These are phyloP conservation scores for Bombylius major DNA, from an alignment of 2,888 invertebrate species.

Conservation along the genomic window DNA sequence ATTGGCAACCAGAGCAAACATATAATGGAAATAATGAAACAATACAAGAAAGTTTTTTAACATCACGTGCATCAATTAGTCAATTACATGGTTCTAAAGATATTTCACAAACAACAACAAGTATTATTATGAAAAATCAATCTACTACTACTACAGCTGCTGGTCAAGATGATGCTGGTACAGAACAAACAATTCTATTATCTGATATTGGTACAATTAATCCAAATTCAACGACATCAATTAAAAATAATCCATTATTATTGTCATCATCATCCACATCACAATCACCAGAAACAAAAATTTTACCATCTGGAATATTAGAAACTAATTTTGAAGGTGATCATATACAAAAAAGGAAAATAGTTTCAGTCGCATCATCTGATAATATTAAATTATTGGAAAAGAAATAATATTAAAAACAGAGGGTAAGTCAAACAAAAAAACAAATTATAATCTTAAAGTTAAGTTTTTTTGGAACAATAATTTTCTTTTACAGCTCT, in stretches of 20 bases:
- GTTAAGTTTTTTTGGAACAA: too few species aligned
- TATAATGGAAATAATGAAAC: slow-evolving; percentile 68
- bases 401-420: too few species aligned
- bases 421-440: too few species aligned
- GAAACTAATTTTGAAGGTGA: slow-evolving; percentile 15
- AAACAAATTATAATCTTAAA: too few species aligned
- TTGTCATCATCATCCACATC: too few species aligned
- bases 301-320: slow-evolving; percentile 13
- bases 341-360: not conserved
- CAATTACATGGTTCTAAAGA: slow-evolving; percentile 8
- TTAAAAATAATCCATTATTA: not conserved
- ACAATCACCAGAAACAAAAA: slow-evolving; percentile 9
- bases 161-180: not conserved
- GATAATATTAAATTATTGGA: too few species aligned
- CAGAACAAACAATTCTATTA: slow-evolving; percentile 10
- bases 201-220: slow-evolving; percentile 7
- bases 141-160: slow-evolving; percentile 5
- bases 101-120: slow-evolving; percentile 15
- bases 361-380: too few species aligned
- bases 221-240: not conserved
- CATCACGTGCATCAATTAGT: slow-evolving; percentile 34
- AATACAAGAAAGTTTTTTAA: slow-evolving; percentile 52
- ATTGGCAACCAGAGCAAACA: slow-evolving; percentile 43
- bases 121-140: slow-evolving; percentile 20
- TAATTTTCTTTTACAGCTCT: too few species aligned